Evolutionary conservation across 2,888 invertebrate genomes (phyloP).

Genomic region (Adineta ricciae): DNA sequence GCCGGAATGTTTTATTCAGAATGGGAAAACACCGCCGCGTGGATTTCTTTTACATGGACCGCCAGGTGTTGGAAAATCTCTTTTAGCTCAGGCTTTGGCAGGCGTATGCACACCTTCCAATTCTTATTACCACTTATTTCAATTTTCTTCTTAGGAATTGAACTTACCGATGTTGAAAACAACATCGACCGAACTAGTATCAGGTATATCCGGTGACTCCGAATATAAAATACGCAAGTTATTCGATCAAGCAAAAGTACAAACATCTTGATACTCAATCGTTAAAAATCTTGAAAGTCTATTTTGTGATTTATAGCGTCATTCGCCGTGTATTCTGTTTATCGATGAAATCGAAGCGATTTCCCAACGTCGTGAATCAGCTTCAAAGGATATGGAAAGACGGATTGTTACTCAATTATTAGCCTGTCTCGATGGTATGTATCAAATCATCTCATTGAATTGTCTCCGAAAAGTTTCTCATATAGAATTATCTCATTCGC

Average conservation of each 20-base stretch:
- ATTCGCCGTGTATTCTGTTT: slow-evolving; percentile 61
- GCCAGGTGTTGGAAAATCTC: slow-evolving; percentile 73
- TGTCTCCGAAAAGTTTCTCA: neutral
- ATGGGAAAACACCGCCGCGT: slow-evolving; percentile 75
- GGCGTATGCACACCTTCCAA: slow-evolving; percentile 42
- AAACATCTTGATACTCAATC: too few relatives aligned
- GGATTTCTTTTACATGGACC: slow-evolving; percentile 88
- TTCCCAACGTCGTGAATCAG: slow-evolving; percentile 74
- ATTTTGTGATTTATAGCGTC: neutral
- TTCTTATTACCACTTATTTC: neutral
- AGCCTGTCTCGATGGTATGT: slow-evolving; percentile 70
- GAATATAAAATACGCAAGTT: slow-evolving; percentile 81
- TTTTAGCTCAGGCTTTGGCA: slow-evolving; percentile 52
- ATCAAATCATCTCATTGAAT: neutral
- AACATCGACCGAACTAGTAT: slow-evolving; percentile 79
- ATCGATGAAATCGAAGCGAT: slow-evolving; percentile 96
- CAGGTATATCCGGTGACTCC: slow-evolving; percentile 87
- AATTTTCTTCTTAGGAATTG: slow-evolving; percentile 59
- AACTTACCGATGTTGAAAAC: slow-evolving; percentile 72
- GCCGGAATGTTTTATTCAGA: slow-evolving; percentile 71
- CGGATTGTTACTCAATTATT: slow-evolving; percentile 84
- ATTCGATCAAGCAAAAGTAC: slow-evolving; percentile 68
- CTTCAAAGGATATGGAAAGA: slow-evolving; percentile 87
- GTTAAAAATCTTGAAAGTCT: neutral
- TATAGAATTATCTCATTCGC: slow-evolving; percentile 40